phyloP scores from a whole-genome alignment of 2,113 vertebrate genomes.

The Odocoileus virginianus region DNA sequence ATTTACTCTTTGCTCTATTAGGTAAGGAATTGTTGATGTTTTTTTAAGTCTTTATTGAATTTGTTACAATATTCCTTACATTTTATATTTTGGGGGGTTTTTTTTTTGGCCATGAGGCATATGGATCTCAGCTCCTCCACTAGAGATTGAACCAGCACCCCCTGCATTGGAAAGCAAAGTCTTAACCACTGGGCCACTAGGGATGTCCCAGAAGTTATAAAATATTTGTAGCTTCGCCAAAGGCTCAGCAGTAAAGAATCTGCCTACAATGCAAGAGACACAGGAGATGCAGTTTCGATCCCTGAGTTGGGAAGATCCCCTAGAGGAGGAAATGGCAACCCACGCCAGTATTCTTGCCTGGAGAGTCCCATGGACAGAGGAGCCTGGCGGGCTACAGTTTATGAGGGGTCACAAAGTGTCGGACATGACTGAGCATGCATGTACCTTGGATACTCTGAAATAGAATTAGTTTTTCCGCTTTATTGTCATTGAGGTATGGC shows the following conservation, averaged over 20 bases:
- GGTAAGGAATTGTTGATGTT: background rate
- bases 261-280: background rate
- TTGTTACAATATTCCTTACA: background rate
- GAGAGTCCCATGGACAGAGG: background rate
- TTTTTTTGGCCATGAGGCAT: background rate
- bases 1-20: background rate
- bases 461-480: background rate
- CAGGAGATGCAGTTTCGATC: background rate
- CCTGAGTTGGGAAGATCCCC: background rate
- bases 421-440: background rate
- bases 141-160: background rate
- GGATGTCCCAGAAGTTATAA: background rate
- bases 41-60: background rate
- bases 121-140: background rate
- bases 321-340: background rate
- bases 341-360: background rate
- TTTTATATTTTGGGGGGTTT: background rate
- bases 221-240: accelerated
- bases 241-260: background rate
- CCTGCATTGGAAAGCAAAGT: background rate
- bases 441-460: background rate
- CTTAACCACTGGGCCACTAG: background rate
- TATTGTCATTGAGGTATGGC: background rate
- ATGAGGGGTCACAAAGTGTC: background rate
- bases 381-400: background rate